Evolutionary conservation across 2,888 invertebrate species (phyloP), one percentile per base, ranked within the genome.

Genomic region (Pilophorus perplexus): DNA sequence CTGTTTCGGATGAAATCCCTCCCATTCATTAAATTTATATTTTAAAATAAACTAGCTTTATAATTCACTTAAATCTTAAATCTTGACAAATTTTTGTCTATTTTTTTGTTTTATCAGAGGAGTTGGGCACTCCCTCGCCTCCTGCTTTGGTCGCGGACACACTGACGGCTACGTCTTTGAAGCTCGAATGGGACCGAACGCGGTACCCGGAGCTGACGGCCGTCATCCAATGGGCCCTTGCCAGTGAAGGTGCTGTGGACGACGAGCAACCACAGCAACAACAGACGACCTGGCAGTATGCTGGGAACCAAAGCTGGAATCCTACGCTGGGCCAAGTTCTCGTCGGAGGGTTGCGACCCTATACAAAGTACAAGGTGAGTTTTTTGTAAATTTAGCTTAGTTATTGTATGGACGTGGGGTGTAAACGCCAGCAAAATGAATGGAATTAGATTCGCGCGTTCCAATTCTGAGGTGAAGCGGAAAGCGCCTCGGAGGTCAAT

Each of bases 341-440:
- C 23, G 86, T 94, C 6, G 85, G 88, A 71, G 85, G 88, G 72
- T 80, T 95, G 54, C 85, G 88, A 71, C 93, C 95, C 0, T 94
- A 90, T 75, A 90, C 93, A 0, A 90, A 89, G 75, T 95, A 95
- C 76, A 84, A 88, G 81, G 94, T 94, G 79, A 80, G 82, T 54
- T 28, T 22, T 12, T n/a, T n/a, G n/a, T n/a, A n/a, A n/a, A n/a
- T n/a, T n/a, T n/a, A n/a, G n/a, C n/a, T n/a, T n/a, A n/a, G n/a
- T n/a, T n/a, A n/a, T n/a, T n/a, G n/a, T n/a, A n/a, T n/a, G n/a
- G n/a, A n/a, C n/a, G n/a, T n/a, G n/a, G n/a, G n/a, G n/a, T n/a
- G n/a, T n/a, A n/a, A n/a, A n/a, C n/a, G n/a, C n/a, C n/a, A n/a
- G n/a, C n/a, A n/a, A n/a, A n/a, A n/a, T n/a, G n/a, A n/a, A n/a